phyloP scores from a whole-genome alignment of 2,888 invertebrate genomes.

The Aricia artaxerxes region DNA sequence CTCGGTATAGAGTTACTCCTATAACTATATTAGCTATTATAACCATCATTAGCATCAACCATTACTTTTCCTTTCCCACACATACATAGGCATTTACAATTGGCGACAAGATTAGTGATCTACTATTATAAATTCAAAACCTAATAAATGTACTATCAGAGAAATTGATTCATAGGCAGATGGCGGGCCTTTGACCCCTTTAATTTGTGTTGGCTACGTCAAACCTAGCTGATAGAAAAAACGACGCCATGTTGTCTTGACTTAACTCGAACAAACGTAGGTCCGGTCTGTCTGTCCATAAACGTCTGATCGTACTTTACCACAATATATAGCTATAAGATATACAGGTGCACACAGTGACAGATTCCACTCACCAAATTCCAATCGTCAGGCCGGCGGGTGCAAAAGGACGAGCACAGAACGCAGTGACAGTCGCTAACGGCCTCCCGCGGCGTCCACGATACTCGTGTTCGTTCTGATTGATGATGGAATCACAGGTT shows the following conservation, averaged over 20 bases:
- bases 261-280: no score
- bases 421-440: slow-evolving; percentile 39
- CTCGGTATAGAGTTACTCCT: background rate
- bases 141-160: no score
- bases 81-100: background rate
- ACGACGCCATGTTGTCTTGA: no score
- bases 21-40: background rate
- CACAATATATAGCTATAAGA: background rate
- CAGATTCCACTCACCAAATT: background rate
- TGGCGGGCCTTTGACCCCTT: no score
- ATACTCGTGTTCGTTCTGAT: slow-evolving; percentile 11
- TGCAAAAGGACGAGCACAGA: slow-evolving; percentile 25
- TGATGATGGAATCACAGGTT: slow-evolving; percentile 3
- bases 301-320: background rate
- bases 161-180: no score
- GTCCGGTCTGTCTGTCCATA: background rate
- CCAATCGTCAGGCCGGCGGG: slow-evolving; percentile 23
- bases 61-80: background rate
- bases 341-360: background rate
- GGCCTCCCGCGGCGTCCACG: slow-evolving; percentile 39
- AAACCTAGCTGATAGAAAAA: no score
- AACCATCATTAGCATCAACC: background rate
- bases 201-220: no score
- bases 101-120: no score
- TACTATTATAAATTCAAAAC: no score